A percentile compares a stretch with the other conserved stretches of the same genome.
Conservation (phyloP, 1,140 invertebrate species). For the Zaprionus ornatus region DNA sequence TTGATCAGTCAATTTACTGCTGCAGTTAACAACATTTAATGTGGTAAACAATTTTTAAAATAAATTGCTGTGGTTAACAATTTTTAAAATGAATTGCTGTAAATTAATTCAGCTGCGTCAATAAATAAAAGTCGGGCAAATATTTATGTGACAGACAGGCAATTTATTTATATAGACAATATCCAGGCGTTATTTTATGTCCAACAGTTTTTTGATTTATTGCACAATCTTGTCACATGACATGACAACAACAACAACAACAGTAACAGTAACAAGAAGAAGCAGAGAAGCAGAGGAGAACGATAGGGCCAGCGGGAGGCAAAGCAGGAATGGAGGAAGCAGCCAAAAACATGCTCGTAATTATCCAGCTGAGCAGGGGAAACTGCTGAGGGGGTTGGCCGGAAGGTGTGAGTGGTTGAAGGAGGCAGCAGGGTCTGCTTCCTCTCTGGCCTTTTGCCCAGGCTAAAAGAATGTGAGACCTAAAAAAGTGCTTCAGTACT, state of each 20-base stretch:
- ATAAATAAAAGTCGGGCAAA: conserved; percentile 38
- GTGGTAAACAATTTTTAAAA: neutral
- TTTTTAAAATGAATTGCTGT: neutral
- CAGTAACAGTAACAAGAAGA: neutral
- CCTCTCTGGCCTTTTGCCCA: conserved; percentile 37
- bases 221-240: conserved; percentile 61
- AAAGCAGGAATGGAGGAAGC: neutral
- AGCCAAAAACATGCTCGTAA: conserved; percentile 44
- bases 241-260: conserved; percentile 47
- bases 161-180: conserved; percentile 47
- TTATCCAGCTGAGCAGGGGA: conserved; percentile 28
- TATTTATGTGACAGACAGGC: conserved; percentile 24
- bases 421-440: neutral
- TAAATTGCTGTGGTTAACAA: neutral
- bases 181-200: conserved; percentile 48
- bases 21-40: neutral
- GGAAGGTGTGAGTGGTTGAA: neutral
- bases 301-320: neutral
- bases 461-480: conserved; percentile 11
- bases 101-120: conserved; percentile 9
- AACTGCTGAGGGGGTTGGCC: neutral
- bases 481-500: conserved; percentile 7
- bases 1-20: neutral
- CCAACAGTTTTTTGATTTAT: conserved; percentile 70
- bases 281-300: conserved; percentile 5